A percentile compares a stretch with the other conserved stretches of the same genome.
Evolutionary conservation across 1,140 invertebrate genomes (phyloP).

Genomic region (Brachionus asplanchnoidis): DNA sequence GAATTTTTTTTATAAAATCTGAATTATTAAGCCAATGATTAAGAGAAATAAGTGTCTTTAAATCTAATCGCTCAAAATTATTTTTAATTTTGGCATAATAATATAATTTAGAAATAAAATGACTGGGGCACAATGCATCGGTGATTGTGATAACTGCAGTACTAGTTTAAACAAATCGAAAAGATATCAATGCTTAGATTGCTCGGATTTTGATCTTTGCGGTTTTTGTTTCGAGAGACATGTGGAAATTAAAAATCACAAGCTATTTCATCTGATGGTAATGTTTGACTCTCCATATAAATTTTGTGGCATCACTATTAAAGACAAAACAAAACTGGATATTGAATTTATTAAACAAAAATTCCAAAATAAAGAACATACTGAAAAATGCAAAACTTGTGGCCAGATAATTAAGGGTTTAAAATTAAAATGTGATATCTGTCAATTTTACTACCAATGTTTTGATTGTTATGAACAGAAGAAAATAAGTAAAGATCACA

Average conservation of each 20-base stretch:
- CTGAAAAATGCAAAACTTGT: neutral
- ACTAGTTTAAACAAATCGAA: too few species aligned
- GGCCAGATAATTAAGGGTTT: neutral
- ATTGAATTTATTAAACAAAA: neutral
- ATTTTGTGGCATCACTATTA: neutral
- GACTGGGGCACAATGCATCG: too few species aligned
- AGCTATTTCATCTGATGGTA: neutral
- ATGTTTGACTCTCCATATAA: neutral
- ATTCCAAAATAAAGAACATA: neutral
- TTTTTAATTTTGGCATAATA: too few species aligned
- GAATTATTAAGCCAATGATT: too few species aligned
- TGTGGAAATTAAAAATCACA: neutral
- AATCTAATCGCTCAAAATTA: too few species aligned
- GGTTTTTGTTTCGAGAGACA: neutral
- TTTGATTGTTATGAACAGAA: neutral
- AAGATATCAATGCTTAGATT: neutral
- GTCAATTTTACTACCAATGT: neutral
- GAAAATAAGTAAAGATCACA: neutral
- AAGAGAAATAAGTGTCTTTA: too few species aligned
- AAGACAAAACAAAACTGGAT: neutral
- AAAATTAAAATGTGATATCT: conserved; percentile 1
- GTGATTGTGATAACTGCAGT: too few species aligned
- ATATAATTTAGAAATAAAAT: too few species aligned
- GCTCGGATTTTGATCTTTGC: neutral
- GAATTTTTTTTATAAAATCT: too few species aligned